Conservation (phyloP, 2,113 vertebrate genomes). For the Murina feae region DNA sequence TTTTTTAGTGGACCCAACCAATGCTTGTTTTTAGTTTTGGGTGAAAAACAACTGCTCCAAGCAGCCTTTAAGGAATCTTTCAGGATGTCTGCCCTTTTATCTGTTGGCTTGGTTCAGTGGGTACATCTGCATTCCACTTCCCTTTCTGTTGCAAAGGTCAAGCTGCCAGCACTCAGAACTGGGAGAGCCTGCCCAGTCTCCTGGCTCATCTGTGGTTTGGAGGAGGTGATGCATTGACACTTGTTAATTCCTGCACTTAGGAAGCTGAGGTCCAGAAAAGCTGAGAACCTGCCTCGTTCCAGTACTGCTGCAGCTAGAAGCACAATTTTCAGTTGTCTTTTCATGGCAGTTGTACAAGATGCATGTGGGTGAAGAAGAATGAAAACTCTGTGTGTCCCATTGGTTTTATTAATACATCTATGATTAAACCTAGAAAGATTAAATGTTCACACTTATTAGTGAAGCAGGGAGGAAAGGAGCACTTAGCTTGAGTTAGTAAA, state of each 20-base stretch:
- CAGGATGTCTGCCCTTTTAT: neutral
- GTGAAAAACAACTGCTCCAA: neutral
- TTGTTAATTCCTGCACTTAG: neutral
- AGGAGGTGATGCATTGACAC: neutral
- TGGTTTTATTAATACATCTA: conserved; percentile 5
- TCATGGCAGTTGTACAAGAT: neutral
- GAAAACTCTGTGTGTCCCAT: neutral
- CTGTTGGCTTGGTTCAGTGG: neutral
- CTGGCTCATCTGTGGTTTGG: neutral
- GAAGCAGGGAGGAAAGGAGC: neutral
- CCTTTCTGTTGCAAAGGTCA: neutral
- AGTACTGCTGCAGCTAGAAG: neutral
- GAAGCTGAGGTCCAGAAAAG: neutral
- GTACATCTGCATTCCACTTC: neutral
- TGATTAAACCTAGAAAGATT: neutral
- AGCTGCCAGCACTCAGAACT: neutral
- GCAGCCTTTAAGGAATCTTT: neutral
- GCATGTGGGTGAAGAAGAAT: neutral
- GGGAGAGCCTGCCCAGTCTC: neutral
- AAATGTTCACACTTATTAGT: neutral
- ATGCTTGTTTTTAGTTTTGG: neutral
- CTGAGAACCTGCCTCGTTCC: neutral
- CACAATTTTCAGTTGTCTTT: neutral
- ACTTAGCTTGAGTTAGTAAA: conserved; percentile 21
- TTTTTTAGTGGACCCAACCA: fast-evolving